A percentile compares a stretch with the other conserved stretches of the same genome.
These are phyloP conservation scores for Melopsittacus undulatus DNA, from an alignment of 2,797 vertebrate species.

Conservation along the genomic window DNA sequence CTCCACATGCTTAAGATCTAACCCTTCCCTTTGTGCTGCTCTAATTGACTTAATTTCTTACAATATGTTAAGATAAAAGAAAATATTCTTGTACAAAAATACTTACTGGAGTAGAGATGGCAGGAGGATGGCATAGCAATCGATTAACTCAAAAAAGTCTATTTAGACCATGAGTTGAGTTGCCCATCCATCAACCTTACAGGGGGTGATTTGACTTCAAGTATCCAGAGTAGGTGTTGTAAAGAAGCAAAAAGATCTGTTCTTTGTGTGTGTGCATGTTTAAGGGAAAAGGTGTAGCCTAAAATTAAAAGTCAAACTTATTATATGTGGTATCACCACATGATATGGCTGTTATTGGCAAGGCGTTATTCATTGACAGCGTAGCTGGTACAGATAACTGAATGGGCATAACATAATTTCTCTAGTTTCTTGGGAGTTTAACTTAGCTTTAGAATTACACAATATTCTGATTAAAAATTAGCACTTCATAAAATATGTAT, in stretches of 20 bases:
- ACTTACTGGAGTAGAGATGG: background rate
- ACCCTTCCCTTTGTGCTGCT: constrained; percentile 18
- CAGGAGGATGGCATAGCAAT: background rate
- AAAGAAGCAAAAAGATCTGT: background rate
- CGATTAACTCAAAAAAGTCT: background rate
- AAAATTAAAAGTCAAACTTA: background rate
- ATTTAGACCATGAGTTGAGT: background rate
- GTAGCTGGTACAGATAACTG: background rate
- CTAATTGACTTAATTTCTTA: constrained; percentile 22
- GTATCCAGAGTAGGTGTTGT: background rate
- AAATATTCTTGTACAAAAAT: background rate
- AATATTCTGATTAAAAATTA: constrained; percentile 23
- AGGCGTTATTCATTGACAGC: background rate
- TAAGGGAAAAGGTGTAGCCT: background rate
- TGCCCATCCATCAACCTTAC: background rate
- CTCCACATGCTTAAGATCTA: constrained; percentile 37
- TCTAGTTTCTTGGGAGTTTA: background rate
- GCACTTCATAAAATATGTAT: background rate
- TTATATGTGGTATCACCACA: background rate
- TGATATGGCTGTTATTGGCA: background rate
- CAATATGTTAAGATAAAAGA: background rate
- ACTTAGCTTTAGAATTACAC: background rate
- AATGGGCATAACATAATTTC: background rate
- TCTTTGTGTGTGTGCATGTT: background rate
- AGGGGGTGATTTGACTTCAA: background rate